Percentiles rank a stretch among this genome's conserved stretches.
These are phyloP conservation scores for Macquaria australasica DNA, from an alignment of 2,113 vertebrate species.

Conservation along the genomic window DNA sequence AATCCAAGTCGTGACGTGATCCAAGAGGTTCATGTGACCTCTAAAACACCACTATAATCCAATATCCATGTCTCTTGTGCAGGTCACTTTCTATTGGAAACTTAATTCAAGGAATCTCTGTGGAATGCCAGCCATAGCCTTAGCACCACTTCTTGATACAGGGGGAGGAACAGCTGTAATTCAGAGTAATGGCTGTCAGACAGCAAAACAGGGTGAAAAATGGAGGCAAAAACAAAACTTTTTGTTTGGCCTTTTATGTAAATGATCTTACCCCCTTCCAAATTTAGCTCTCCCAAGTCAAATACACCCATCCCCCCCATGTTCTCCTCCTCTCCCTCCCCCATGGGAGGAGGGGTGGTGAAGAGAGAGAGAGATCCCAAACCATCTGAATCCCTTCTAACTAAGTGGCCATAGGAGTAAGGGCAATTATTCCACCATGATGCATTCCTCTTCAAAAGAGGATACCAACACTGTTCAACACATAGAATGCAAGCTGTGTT, in stretches of 20 bases:
- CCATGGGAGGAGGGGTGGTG: constrained; percentile 79
- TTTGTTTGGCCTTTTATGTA: constrained; percentile 71
- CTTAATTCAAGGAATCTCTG: constrained; percentile 22
- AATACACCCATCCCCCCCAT: constrained; percentile 79
- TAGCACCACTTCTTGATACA: not conserved
- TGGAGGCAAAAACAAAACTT: constrained; percentile 17
- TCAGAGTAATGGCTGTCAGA: not conserved
- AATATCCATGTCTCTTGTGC: constrained; percentile 41
- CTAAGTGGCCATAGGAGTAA: constrained; percentile 80
- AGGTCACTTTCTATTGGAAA: constrained; percentile 16
- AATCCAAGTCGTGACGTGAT: constrained; percentile 41
- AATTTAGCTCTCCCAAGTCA: constrained; percentile 79
- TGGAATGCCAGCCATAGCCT: constrained; percentile 7
- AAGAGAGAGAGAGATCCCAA: constrained; percentile 74
- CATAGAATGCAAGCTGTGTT: constrained; percentile 73
- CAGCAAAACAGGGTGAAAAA: constrained; percentile 16
- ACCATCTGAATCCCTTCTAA: constrained; percentile 86
- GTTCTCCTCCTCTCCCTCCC: constrained; percentile 49
- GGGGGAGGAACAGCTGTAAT: not conserved
- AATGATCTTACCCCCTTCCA: constrained; percentile 71
- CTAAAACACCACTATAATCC: constrained; percentile 64
- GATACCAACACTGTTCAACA: constrained; percentile 69
- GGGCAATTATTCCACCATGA: constrained; percentile 83
- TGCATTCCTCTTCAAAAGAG: constrained; percentile 82
- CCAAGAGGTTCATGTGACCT: constrained; percentile 71